Base-by-base conservation (phyloP, 2,113 vertebrate genomes). In the Ctenodactylus gundi region DNA sequence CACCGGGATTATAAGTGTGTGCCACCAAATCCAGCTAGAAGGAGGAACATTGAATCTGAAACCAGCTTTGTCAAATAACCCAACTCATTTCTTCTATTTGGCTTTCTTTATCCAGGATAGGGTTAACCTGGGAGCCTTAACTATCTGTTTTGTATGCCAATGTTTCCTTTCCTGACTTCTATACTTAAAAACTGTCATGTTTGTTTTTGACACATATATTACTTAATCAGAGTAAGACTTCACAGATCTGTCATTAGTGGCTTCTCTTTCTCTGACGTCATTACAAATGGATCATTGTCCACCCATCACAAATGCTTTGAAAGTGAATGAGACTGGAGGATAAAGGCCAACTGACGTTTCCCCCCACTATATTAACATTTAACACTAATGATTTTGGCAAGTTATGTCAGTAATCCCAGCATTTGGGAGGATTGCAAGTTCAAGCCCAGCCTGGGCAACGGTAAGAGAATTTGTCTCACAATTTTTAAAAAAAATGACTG, bases 141-240 rank as follows among this genome's bases (percentile, higher is more conserved):
- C 85, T 88, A 86, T 83, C 44, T 97, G 39, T 78, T 95, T 95
- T 85, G 44, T 76, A 85, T 93, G 85, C 93, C 70, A 90, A 4
- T 87, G 86, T 51, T 75, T 51, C 31, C 7, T 85, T 23, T 70
- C 5, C 49, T 72, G 65, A 77, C 12, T 80, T 86, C 84, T 77
- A 46, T 92, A 39, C 80, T 85, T 76, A 75, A 89, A 75, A 83
- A 46, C 82, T 78, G 44, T 49, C 34, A 1, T 58, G 29, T n/a
- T 14, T n/a, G 8, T 80, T 80, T 93, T 80, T 77, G 15, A 92
- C 92, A 44, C 46, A 70, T 44, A 12, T 65, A 64, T 77, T 76
- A 83, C 25, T 80, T 73, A 83, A 21, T 70, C 78, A 18, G 46
- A 86, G 15, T 39, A 46, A 20, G 73, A 15, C 23, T 92, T 85